Conservation (phyloP, 2,888 invertebrate species). For the Eupithecia vulgata region DNA sequence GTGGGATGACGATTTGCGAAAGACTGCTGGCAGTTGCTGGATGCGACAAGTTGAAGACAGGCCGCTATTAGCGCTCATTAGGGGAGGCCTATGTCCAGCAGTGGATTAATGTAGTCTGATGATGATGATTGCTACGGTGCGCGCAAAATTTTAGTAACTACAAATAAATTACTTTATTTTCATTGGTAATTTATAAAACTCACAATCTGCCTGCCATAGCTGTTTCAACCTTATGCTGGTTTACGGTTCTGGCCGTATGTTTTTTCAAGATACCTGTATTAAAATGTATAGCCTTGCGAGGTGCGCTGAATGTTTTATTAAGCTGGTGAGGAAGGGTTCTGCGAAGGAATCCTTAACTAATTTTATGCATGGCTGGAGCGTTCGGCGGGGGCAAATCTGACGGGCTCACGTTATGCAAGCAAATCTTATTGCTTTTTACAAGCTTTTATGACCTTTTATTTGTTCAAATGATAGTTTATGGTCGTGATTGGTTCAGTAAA, state of each 20-base stretch:
- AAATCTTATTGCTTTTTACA: slow-evolving; percentile 5
- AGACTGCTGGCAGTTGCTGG: too few relatives aligned
- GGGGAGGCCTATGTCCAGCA: too few relatives aligned
- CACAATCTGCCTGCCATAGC: neutral
- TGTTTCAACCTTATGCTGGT: slow-evolving; percentile 17
- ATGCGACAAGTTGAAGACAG: too few relatives aligned
- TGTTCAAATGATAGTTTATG: neutral
- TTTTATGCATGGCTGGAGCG: slow-evolving; percentile 42
- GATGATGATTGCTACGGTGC: too few relatives aligned
- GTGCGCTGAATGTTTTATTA: slow-evolving; percentile 53
- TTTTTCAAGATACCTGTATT: slow-evolving; percentile 50
- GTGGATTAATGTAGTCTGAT: too few relatives aligned
- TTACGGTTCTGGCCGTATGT: slow-evolving; percentile 40
- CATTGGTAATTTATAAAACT: neutral
- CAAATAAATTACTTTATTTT: neutral
- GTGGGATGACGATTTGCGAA: too few relatives aligned
- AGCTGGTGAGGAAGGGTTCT: slow-evolving; percentile 29
- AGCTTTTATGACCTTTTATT: slow-evolving; percentile 2
- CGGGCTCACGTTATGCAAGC: neutral
- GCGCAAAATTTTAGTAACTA: neutral
- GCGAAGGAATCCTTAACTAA: slow-evolving; percentile 41
- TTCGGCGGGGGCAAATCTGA: slow-evolving; percentile 4
- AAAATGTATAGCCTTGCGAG: slow-evolving; percentile 51
- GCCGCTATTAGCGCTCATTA: too few relatives aligned
- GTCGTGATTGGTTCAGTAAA: neutral